phyloP scores from a whole-genome alignment of 2,888 invertebrate genomes.

The Quadroppia sp. region DNA sequence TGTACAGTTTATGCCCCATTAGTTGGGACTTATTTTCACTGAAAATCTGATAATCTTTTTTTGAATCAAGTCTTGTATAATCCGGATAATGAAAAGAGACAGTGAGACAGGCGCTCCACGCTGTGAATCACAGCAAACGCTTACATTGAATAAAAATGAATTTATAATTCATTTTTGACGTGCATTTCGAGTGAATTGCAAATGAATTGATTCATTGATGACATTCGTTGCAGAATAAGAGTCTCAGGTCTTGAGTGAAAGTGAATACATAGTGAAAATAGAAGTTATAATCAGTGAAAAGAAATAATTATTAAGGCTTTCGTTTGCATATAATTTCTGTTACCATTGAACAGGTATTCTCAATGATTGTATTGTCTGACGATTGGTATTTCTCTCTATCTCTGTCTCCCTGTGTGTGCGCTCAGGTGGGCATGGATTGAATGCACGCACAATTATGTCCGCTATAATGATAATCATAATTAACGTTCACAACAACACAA shows the following conservation, averaged over 20 bases:
- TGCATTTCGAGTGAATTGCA: background rate
- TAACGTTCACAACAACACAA: slow-evolving; percentile 27
- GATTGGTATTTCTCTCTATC: background rate
- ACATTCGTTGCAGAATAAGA: background rate
- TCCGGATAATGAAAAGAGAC: slow-evolving; percentile 36
- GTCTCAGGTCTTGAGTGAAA: background rate
- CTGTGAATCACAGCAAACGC: slow-evolving; percentile 15
- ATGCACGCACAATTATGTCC: slow-evolving; percentile 27
- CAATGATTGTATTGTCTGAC: background rate
- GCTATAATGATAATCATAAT: slow-evolving; percentile 32
- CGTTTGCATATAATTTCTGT: background rate
- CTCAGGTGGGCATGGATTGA: background rate
- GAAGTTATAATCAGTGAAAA: background rate
- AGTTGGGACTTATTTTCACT: slow-evolving; percentile 26
- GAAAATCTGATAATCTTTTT: slow-evolving; percentile 35
- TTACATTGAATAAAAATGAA: slow-evolving; percentile 8
- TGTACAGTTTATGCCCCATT: slow-evolving; percentile 27
- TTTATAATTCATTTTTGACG: slow-evolving; percentile 25
- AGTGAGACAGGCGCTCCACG: slow-evolving; percentile 33
- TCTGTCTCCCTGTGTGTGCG: background rate
- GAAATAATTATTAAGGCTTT: background rate
- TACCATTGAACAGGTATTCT: background rate
- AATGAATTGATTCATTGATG: slow-evolving; percentile 8
- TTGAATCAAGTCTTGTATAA: slow-evolving; percentile 33
- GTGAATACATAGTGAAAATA: background rate